phyloP scores from a whole-genome alignment of 2,113 vertebrate species.

The Cyanistes caeruleus region DNA sequence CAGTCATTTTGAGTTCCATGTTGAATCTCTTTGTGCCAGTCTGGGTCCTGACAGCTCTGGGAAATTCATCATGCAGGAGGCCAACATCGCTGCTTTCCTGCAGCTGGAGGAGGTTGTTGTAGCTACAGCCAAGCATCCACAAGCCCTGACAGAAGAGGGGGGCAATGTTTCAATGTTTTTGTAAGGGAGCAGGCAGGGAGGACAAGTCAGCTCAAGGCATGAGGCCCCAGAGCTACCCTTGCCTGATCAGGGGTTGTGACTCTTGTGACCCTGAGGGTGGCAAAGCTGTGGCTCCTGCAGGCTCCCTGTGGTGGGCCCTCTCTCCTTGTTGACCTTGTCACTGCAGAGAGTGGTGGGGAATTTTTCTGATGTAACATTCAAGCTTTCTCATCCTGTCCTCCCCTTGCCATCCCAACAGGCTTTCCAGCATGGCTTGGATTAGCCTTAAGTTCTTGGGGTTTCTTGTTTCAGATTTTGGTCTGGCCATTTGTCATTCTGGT shows the following conservation, averaged over 20 bases:
- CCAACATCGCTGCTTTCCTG: background rate
- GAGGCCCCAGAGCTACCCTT: background rate
- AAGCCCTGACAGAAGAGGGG: background rate
- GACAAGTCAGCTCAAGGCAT: rapidly evolving
- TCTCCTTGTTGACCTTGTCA: background rate
- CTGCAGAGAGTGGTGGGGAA: background rate
- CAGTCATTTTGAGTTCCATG: background rate
- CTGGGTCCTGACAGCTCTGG: background rate
- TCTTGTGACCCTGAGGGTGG: background rate
- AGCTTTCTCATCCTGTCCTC: background rate
- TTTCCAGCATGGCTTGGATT: slow-evolving; percentile 35
- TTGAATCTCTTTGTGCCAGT: background rate
- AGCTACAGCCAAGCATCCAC: background rate
- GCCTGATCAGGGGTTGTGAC: background rate
- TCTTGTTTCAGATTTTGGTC: slow-evolving; percentile 47
- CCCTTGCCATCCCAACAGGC: background rate
- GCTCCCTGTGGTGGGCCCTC: background rate
- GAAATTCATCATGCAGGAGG: background rate
- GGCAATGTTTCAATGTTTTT: background rate
- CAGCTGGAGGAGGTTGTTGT: rapidly evolving
- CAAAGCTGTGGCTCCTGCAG: background rate
- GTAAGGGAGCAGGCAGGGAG: background rate
- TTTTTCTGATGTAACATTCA: background rate
- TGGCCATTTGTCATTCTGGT: slow-evolving; percentile 38
- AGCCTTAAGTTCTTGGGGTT: background rate